Base-by-base conservation (phyloP, 1,140 invertebrate genomes). In the Cydia fagiglandana region DNA sequence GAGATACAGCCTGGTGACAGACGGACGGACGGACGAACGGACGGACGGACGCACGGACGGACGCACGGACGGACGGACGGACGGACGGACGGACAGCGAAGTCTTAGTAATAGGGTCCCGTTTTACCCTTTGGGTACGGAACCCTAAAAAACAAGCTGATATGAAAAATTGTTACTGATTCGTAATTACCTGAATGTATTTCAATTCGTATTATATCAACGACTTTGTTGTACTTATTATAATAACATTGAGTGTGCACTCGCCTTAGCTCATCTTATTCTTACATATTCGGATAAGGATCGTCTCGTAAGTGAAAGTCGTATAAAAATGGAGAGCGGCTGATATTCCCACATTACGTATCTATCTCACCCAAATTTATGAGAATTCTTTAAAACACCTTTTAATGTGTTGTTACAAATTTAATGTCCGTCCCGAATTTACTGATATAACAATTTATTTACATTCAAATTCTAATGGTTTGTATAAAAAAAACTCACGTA, bases 301-400 rank as follows among this genome's bases (percentile, higher is more conserved):
- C 66, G 17, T 41, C 34, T 70, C 34, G 28, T 70, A 45, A 70
- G 66, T 70, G 66, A 70, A 70, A 70, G 66, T 70, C 38, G 66
- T 17, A 24, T 70, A 17, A 38, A 64, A 66, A 38, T 66, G 64
- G 64, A 66, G 64, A 34, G 17, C 56, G 56, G 56, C 7, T 10
- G 20, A 61, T 68, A n/a, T 68, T 68, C 64, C 64, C 24, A 38
- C 24, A 68, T 68, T 68, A 68, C 56, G 64, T 68, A 68, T 68
- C 28, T 68, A 68, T 68, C 64, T 68, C 64, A 17, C 30, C 64
- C 64, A 17, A 68, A 68, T 61, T 61, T 24, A 61, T 61, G 56
- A 61, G 20, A 61, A 61, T 24, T 61, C 17, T 61, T 24, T 1
- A 61, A 53, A 2, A 5, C 6, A 61, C 56, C 24, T 61, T 24